Conservation (phyloP, 2,888 invertebrate genomes). For the Scaptomyza flava region DNA sequence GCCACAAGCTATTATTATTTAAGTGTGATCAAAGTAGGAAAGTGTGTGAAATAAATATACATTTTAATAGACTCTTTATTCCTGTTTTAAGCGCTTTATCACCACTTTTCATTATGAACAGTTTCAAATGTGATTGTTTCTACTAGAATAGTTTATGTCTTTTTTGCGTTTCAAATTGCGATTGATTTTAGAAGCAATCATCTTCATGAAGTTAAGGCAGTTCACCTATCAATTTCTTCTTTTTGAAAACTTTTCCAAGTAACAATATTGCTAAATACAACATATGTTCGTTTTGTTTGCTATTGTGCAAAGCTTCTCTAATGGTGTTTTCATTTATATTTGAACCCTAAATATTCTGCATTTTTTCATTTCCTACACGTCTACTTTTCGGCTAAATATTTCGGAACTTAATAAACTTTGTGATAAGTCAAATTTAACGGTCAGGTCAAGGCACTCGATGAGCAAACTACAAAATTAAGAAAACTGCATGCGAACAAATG, state of each 20-base stretch:
- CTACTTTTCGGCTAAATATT: not conserved
- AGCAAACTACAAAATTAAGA: slow-evolving; percentile 3
- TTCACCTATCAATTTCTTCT: no score
- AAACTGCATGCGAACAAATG: slow-evolving; percentile 6
- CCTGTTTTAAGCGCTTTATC: not conserved
- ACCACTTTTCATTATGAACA: no score
- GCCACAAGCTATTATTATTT: not conserved
- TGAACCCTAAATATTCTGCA: no score
- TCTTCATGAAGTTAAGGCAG: not conserved
- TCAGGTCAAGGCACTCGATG: not conserved
- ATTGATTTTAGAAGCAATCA: not conserved
- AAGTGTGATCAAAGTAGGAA: not conserved
- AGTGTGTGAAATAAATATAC: not conserved
- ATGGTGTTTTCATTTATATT: no score
- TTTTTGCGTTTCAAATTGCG: not conserved
- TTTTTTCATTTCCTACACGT: no score
- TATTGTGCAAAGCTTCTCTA: no score
- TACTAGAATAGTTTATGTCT: not conserved
- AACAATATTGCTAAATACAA: no score
- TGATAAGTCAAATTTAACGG: not conserved
- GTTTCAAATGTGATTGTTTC: not conserved
- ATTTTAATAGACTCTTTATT: no score
- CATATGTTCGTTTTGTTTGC: no score
- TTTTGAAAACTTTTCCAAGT: no score
- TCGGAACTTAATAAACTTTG: not conserved